Evolutionary conservation across 1,140 invertebrate species (phyloP), one percentile per base, ranked within the genome.

Genomic region (Samia ricini): DNA sequence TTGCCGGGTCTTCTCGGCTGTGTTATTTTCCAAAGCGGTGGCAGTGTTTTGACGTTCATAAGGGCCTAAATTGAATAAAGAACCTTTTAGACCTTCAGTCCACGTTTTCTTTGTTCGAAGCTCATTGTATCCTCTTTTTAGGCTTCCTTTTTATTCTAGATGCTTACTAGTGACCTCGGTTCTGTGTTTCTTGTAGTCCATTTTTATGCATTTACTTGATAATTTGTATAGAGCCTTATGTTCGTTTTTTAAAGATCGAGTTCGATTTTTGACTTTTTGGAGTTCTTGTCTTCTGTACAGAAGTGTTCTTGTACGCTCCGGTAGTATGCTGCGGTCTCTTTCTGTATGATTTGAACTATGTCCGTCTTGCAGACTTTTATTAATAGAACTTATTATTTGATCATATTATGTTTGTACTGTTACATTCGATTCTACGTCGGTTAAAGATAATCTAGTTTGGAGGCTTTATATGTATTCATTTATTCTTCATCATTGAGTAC

Each of bases 71-170:
- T n/a, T n/a, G n/a, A n/a, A n/a, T n/a, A n/a, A n/a, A n/a, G n/a
- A n/a, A n/a, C n/a, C n/a, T 36, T 56, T 62, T 61, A 62, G 56
- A 18, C 56, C 18, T 60, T 65, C 62, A 20, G 67, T 69, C 67
- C 66, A 72, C 19, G 55, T 61, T 63, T 67, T 73, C 12, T 68
- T 52, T 56, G 60, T 63, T 56, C 48, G 33, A 15, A 69, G 50
- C 8, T 65, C 66, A 63, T 66, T 68, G n/a, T 36, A 66, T 19
- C 60, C 60, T 54, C 51, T 66, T 62, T 66, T 72, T 65, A 56
- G 22, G 29, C 66, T 72, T 55, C 69, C 56, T 36, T 52, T 48
- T 23, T 58, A 20, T 15, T 26, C 4, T 26, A 65, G 12, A 48
- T 72, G 55, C 52, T 55, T 68, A 59, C 59, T 21, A 15, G 64